Conservation (phyloP, 2,888 invertebrate species). For the Temnothorax rugatulus region DNA sequence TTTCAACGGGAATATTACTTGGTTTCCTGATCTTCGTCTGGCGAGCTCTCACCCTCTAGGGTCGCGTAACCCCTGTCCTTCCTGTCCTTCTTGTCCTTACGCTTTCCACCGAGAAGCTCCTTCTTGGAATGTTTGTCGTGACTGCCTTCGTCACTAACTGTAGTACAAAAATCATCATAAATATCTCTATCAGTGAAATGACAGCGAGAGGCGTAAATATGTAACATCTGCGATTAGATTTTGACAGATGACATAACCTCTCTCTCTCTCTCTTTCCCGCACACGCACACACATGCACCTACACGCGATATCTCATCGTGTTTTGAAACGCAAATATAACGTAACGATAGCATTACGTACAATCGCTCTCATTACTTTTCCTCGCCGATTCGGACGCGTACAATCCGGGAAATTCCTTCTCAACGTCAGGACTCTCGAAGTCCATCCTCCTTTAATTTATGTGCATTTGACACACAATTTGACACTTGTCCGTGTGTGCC, state of each 20-base stretch:
- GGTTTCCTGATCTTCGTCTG: slow-evolving; percentile 94
- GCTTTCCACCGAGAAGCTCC: slow-evolving; percentile 91
- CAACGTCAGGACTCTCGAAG: slow-evolving; percentile 95
- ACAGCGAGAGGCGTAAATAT: not conserved
- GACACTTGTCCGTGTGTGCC: slow-evolving; percentile 17
- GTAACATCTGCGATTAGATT: not conserved
- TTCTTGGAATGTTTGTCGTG: slow-evolving; percentile 93
- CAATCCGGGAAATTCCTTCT: slow-evolving; percentile 95
- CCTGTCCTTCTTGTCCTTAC: slow-evolving; percentile 95
- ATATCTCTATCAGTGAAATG: slow-evolving; percentile 6
- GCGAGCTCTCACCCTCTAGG: slow-evolving; percentile 96
- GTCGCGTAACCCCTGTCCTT: slow-evolving; percentile 97
- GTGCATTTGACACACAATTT: slow-evolving; percentile 13
- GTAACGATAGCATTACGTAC: slow-evolving; percentile 87
- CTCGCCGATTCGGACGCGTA: slow-evolving; percentile 94
- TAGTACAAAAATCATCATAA: slow-evolving; percentile 20
- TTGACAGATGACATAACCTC: slow-evolving; percentile 73
- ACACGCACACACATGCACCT: slow-evolving; percentile 37
- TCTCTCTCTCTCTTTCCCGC: not conserved
- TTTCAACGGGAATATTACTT: slow-evolving; percentile 87
- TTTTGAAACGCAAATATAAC: slow-evolving; percentile 6
- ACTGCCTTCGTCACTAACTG: slow-evolving; percentile 93
- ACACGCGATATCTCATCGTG: not conserved
- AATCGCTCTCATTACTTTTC: slow-evolving; percentile 94
- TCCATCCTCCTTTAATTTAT: slow-evolving; percentile 88